Evolutionary conservation across 1,140 invertebrate species (phyloP).

Genomic region (Drosophila neocordata): DNA sequence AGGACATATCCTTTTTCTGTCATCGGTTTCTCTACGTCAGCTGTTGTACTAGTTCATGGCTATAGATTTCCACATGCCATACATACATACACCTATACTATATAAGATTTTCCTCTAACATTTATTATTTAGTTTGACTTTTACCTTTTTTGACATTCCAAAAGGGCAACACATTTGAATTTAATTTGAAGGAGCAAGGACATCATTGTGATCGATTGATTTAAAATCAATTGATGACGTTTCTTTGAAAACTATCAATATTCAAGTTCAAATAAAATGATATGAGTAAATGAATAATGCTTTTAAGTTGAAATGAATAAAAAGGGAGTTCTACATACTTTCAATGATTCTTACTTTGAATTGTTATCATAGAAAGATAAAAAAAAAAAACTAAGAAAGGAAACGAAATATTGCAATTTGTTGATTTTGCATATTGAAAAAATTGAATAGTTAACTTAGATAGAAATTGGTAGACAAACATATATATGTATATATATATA

Average conservation of each 20-base stretch:
- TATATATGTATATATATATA: constrained; percentile 27
- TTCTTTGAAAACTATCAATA: background rate
- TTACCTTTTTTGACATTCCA: constrained; percentile 23
- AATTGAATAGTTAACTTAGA: background rate
- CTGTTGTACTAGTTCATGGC: background rate
- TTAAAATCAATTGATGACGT: constrained; percentile 15
- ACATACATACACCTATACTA: constrained; percentile 25
- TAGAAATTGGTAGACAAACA: background rate
- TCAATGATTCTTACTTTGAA: background rate
- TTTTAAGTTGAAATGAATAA: background rate
- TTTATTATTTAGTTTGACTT: constrained; percentile 64
- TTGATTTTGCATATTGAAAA: constrained; percentile 2
- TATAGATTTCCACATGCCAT: constrained; percentile 24
- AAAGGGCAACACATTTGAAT: constrained; percentile 11
- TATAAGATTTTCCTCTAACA: constrained; percentile 35
- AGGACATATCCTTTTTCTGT: background rate
- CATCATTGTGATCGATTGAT: constrained; percentile 2
- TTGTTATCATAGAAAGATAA: background rate
- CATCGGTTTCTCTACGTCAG: background rate
- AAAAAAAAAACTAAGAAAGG: background rate
- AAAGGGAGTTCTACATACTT: background rate
- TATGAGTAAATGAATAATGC: background rate
- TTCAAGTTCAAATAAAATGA: background rate
- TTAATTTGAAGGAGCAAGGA: constrained; percentile 20
- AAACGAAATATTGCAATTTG: background rate